Evolutionary conservation across 2,797 vertebrate genomes (phyloP).

Genomic region (Takifugu rubripes): DNA sequence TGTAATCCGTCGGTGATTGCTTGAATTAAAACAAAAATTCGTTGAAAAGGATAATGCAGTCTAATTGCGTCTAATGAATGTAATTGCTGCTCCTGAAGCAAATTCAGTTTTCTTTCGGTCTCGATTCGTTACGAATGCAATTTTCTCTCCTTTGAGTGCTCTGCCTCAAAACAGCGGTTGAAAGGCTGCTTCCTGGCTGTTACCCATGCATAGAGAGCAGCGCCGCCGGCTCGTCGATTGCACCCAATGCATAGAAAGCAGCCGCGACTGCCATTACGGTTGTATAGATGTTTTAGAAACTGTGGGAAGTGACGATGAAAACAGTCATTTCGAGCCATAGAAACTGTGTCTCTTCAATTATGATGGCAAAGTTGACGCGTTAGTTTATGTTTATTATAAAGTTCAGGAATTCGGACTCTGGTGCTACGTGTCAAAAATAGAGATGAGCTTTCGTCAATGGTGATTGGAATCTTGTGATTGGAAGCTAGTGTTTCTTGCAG

Average conservation of each 20-base stretch:
- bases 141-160: conserved; percentile 35
- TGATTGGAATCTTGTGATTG: too few relatives aligned
- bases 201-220: conserved; percentile 59
- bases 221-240: conserved; percentile 24
- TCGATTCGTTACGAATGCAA: conserved; percentile 14
- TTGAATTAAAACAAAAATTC: too few relatives aligned
- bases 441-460: too few relatives aligned
- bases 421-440: too few relatives aligned
- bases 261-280: conserved; percentile 15
- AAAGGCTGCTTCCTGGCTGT: conserved; percentile 55
- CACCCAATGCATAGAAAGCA: conserved; percentile 62
- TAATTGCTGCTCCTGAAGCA: conserved; percentile 5
- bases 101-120: conserved; percentile 17
- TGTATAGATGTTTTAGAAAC: conserved; percentile 34
- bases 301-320: conserved; percentile 35
- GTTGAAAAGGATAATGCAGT: too few relatives aligned
- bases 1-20: too few relatives aligned
- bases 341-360: conserved; percentile 25
- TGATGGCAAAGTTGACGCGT: neutral
- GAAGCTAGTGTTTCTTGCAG: too few relatives aligned
- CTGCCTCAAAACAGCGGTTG: conserved; percentile 25
- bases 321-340: neutral
- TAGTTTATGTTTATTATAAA: too few relatives aligned
- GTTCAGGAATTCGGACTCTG: too few relatives aligned
- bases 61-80: too few relatives aligned